phyloP scores from a whole-genome alignment of 2,797 vertebrate genomes.

The Dallia pectoralis region DNA sequence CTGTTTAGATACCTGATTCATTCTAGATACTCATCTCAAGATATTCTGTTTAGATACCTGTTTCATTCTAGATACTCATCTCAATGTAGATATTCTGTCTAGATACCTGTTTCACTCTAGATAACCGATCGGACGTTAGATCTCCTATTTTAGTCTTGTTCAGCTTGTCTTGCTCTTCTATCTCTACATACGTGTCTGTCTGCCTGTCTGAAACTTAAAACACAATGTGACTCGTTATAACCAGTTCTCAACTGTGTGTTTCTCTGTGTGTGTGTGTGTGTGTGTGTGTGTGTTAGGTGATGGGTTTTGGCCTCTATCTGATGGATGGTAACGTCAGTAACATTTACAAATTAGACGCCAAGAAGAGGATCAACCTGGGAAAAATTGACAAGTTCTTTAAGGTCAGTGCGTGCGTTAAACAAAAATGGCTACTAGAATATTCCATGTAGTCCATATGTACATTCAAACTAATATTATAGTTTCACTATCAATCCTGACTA shows the following conservation, averaged over 20 bases:
- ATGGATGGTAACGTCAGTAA: conserved; percentile 97
- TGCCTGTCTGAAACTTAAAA: background rate
- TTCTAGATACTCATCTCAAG: no score
- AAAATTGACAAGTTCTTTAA: conserved; percentile 99
- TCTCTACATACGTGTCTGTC: background rate
- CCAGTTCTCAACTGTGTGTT: background rate
- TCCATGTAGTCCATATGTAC: background rate
- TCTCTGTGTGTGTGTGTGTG: conserved; percentile 7
- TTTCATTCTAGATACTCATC: no score
- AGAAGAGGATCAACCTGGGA: conserved; percentile 95
- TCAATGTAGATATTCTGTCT: background rate
- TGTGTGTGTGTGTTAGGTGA: conserved; percentile 77
- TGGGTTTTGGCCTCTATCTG: conserved; percentile 97
- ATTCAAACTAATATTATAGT: background rate
- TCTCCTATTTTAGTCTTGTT: background rate
- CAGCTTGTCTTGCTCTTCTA: background rate
- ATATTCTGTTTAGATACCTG: no score
- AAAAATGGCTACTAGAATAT: background rate
- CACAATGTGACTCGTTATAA: background rate
- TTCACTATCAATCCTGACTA: background rate
- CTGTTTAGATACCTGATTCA: background rate
- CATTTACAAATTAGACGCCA: conserved; percentile 96
- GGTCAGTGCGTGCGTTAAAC: conserved; percentile 57
- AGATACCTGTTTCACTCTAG: background rate
- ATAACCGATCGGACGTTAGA: background rate